phyloP scores from a whole-genome alignment of 2,888 invertebrate species.

The Abrostola triplasia region DNA sequence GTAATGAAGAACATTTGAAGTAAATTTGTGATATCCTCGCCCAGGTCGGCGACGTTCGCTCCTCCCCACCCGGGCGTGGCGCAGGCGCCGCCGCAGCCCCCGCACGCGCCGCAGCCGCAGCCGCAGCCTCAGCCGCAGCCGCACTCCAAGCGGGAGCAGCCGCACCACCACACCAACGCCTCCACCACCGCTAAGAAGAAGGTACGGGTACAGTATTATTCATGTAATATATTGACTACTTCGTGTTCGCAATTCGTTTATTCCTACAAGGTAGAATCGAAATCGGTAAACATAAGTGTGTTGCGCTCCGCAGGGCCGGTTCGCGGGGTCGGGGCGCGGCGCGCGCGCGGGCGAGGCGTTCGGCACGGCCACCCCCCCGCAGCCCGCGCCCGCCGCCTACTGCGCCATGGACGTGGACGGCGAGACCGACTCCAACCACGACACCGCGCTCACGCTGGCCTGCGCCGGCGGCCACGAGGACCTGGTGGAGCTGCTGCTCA shows the following conservation, averaged over 20 bases:
- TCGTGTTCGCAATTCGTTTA: too few relatives aligned
- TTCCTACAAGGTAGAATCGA: too few relatives aligned
- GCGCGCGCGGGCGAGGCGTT: constrained; percentile 64
- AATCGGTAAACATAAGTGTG: too few relatives aligned
- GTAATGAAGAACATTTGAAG: neutral
- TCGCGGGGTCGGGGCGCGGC: constrained; percentile 65
- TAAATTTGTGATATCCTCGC: neutral
- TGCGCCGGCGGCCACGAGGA: constrained; percentile 99
- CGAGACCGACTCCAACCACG: constrained; percentile 99
- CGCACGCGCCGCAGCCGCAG: constrained; percentile 58
- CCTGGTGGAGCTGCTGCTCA: constrained; percentile 96
- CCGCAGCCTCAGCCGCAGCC: constrained; percentile 65
- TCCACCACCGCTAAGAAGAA: constrained; percentile 78
- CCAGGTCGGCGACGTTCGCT: constrained; percentile 71
- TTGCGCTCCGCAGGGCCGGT: too few relatives aligned
- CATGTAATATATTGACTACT: too few relatives aligned
- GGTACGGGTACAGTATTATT: constrained; percentile 56
- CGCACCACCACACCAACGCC: constrained; percentile 71
- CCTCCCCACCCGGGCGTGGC: constrained; percentile 68
- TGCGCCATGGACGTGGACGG: constrained; percentile 98
- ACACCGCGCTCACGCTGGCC: constrained; percentile 98
- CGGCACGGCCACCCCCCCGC: constrained; percentile 76
- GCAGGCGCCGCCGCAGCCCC: constrained; percentile 29
- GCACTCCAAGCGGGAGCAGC: constrained; percentile 78
- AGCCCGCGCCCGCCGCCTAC: constrained; percentile 87